Conservation (phyloP, 2,797 vertebrate species). For the Enteromius trimaculatus region DNA sequence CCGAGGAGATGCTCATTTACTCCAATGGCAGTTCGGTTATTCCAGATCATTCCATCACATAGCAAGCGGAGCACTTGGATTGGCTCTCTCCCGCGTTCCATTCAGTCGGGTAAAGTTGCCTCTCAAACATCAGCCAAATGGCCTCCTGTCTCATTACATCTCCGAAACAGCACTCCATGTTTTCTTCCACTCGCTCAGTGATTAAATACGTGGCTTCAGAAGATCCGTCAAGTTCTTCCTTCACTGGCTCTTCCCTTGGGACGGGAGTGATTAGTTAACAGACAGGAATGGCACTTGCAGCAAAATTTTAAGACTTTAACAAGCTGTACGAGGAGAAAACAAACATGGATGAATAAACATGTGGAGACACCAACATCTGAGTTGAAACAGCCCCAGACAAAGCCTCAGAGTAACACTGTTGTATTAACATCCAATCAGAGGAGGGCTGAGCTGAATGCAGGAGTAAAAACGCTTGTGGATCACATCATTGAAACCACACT, state of each 20-base stretch:
- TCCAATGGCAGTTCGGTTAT: conserved; percentile 65
- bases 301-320: conserved; percentile 81
- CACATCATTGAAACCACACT: not conserved
- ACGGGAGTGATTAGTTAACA: conserved; percentile 76
- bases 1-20: conserved; percentile 64
- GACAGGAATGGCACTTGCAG: conserved; percentile 76
- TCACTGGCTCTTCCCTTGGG: conserved; percentile 59
- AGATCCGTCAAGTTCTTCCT: conserved; percentile 71
- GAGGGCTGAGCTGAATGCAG: not conserved
- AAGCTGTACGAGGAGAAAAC: conserved; percentile 69
- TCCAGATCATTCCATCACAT: conserved; percentile 68
- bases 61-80: conserved; percentile 68
- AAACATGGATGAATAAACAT: not conserved
- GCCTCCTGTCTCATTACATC: conserved; percentile 23
- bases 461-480: not conserved
- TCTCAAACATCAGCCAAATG: conserved; percentile 40
- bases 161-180: conserved; percentile 24
- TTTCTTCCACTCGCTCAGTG: conserved; percentile 48
- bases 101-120: conserved; percentile 61
- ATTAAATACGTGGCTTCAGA: conserved; percentile 73
- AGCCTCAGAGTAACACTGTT: not conserved
- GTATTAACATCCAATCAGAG: conserved; percentile 8
- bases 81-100: conserved; percentile 61
- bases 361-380: not conserved
- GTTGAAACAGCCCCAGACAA: not conserved